A percentile compares a stretch with the other conserved stretches of the same genome.
Evolutionary conservation across 2,888 invertebrate genomes (phyloP).

Genomic region (Alcis repandata): DNA sequence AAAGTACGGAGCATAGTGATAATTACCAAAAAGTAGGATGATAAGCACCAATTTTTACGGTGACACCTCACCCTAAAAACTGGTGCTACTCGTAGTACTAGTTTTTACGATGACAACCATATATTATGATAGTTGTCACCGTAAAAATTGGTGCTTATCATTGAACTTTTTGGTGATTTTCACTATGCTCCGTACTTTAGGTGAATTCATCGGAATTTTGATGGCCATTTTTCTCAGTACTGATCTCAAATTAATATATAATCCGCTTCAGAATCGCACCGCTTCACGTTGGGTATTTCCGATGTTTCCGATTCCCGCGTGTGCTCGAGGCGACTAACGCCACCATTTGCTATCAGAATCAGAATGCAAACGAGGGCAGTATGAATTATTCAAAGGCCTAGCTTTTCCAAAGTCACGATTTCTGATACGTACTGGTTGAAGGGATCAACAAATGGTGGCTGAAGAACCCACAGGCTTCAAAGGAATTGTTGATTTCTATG

Average conservation of each 20-base stretch:
- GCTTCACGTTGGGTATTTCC: constrained; percentile 9
- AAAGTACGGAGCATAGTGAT: no score
- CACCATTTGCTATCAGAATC: constrained; percentile 22
- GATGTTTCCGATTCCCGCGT: constrained; percentile 20
- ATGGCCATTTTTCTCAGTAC: no score
- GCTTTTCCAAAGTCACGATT: constrained; percentile 27
- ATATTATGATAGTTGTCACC: no score
- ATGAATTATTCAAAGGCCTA: constrained; percentile 34
- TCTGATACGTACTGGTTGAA: constrained; percentile 11
- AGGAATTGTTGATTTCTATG: constrained; percentile 21
- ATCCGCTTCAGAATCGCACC: constrained; percentile 14
- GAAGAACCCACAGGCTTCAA: constrained; percentile 12
- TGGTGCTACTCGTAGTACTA: no score
- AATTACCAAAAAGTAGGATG: no score
- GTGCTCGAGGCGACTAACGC: constrained; percentile 12
- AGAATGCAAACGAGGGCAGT: constrained; percentile 29
- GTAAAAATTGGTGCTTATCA: no score
- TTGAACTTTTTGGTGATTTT: no score
- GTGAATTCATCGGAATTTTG: no score
- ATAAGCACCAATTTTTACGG: no score
- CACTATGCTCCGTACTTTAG: no score
- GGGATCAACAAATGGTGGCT: constrained; percentile 15
- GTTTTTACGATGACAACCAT: no score
- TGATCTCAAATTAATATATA: constrained; percentile 27
- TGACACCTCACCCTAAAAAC: no score